Percentiles rank a stretch among this genome's conserved stretches.
phyloP scores from a whole-genome alignment of 1,140 invertebrate species.

The Daktulosphaira vitifoliae region DNA sequence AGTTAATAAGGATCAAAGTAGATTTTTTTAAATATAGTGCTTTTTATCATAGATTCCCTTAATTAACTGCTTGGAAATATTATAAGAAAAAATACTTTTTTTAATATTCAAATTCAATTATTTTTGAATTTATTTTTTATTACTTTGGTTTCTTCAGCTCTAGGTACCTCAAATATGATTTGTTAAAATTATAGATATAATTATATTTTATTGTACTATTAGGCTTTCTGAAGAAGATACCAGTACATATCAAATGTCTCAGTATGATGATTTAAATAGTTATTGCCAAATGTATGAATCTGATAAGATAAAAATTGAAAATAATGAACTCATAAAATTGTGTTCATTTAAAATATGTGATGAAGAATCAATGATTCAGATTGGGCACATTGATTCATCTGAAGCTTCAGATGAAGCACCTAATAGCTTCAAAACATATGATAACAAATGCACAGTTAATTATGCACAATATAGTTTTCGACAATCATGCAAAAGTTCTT shows the following conservation, averaged over 20 bases:
- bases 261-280: slow-evolving; percentile 29
- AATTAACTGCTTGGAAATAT: too few relatives aligned
- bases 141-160: too few relatives aligned
- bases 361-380: slow-evolving; percentile 43
- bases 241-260: slow-evolving; percentile 27
- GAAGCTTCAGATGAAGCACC: slow-evolving; percentile 57
- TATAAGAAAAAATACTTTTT: too few relatives aligned
- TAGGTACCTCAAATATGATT: too few relatives aligned
- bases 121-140: too few relatives aligned
- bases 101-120: too few relatives aligned
- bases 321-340: slow-evolving; percentile 1
- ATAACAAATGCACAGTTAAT: not conserved
- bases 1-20: too few relatives aligned
- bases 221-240: slow-evolving; percentile 25
- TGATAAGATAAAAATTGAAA: slow-evolving; percentile 27
- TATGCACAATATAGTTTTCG: slow-evolving; percentile 20
- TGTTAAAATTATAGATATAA: not conserved
- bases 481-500: not conserved
- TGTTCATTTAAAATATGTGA: slow-evolving; percentile 35
- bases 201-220: not conserved
- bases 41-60: too few relatives aligned
- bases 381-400: slow-evolving; percentile 70
- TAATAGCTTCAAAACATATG: slow-evolving; percentile 35
- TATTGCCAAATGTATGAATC: slow-evolving; percentile 20
- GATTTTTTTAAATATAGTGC: too few relatives aligned